Evolutionary conservation across 1,140 invertebrate genomes (phyloP).

Genomic region (Bombyx mandarina): DNA sequence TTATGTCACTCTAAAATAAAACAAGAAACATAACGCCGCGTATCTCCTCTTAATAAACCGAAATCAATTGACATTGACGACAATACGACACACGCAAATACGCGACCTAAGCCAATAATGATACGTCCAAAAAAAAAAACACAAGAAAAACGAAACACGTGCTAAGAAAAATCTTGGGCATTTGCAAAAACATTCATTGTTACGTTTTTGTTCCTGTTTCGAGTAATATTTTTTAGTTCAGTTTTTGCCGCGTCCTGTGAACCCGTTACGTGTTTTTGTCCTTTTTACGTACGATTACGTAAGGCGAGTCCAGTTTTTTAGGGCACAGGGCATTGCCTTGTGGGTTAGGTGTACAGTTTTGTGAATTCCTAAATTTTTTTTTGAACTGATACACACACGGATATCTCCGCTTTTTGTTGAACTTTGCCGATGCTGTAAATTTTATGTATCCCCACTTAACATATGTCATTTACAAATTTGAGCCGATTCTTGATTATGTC

Average conservation of each 20-base stretch:
- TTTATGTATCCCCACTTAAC: too few species aligned
- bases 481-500: too few species aligned
- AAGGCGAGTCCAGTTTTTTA: conserved; percentile 17
- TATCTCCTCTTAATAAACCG: too few species aligned
- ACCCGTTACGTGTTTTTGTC: conserved; percentile 54
- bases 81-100: neutral
- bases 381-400: too few species aligned
- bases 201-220: conserved; percentile 45
- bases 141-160: conserved; percentile 49
- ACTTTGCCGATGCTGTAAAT: too few species aligned
- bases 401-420: too few species aligned
- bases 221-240: conserved; percentile 29
- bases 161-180: conserved; percentile 46
- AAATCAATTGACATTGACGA: neutral
- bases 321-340: neutral
- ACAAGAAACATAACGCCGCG: too few species aligned
- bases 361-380: neutral
- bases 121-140: conserved; percentile 32
- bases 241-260: conserved; percentile 22
- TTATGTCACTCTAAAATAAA: too few species aligned
- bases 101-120: conserved; percentile 27
- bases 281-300: conserved; percentile 39
- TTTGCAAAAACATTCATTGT: conserved; percentile 55
- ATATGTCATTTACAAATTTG: too few species aligned
- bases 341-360: conserved; percentile 1